Base-by-base conservation (phyloP, 1,140 invertebrate genomes). In the Gryllus bimaculatus region DNA sequence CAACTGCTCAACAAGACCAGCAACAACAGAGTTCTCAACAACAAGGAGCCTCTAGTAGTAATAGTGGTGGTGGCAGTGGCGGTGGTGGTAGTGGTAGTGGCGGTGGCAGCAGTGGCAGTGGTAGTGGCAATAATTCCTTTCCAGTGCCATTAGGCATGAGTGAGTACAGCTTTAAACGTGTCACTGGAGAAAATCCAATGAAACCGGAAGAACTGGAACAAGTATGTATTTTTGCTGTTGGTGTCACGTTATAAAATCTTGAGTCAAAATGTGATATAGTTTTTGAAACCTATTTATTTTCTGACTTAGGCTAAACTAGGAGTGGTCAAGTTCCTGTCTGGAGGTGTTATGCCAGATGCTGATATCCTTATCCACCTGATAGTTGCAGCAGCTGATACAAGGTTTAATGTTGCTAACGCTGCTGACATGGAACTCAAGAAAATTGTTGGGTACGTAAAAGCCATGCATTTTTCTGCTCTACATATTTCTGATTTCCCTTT, bases 151-250 rank as follows among this genome's bases (percentile, higher is more conserved):
- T 94, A 49, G 94, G 94, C 4, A 89, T 97, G 85, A 95, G 92
- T 84, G 89, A 92, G 81, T 90, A 91, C 82, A 90, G 92, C 18
- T 95, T 93, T 83, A 95, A 95, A 85, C 89, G 94, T 81, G 90
- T 96, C 7, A 91, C 92, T 13, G 91, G 92, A 75, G 94, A 94
- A 82, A 91, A 88, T 83, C 90, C 92, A 47, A 87, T 92, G 80
- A 91, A 90, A 79, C 90, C 94, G n/a, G 95, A 96, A 82, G 90
- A 95, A 83, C 86, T 97, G 75, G 95, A 97, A 86, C 90, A 93
- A 86, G 90, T 90, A 84, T 39, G 48, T 54, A 21, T 76, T 26
- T 47, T 39, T 15, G 20, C 13, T 47, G 26, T 47, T 8, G 49
- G 7, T 39, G 76, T 49, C 21, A 21, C 8, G 39, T n/a, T 79